phyloP scores from a whole-genome alignment of 2,797 vertebrate species.

The Caiman crocodilus region DNA sequence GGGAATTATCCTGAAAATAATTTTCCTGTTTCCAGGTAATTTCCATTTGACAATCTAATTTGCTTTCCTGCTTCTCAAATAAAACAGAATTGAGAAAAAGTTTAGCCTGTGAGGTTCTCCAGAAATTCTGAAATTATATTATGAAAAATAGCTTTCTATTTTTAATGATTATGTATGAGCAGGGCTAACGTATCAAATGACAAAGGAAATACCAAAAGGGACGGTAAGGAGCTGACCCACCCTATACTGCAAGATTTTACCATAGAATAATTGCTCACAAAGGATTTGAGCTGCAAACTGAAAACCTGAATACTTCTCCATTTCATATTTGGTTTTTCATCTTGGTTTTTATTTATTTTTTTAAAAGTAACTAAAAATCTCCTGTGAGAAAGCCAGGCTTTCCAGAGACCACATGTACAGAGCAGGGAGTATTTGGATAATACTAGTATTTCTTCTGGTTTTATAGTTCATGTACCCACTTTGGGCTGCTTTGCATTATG shows the following conservation, averaged over 20 bases:
- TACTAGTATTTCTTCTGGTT: not conserved
- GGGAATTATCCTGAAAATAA: slow-evolving; percentile 13
- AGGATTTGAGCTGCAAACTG: slow-evolving; percentile 43
- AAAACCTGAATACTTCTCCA: slow-evolving; percentile 6
- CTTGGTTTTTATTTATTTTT: not conserved
- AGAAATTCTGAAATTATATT: slow-evolving; percentile 33
- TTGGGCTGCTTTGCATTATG: not conserved
- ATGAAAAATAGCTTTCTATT: slow-evolving; percentile 15
- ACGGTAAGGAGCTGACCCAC: slow-evolving; percentile 34
- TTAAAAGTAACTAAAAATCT: slow-evolving; percentile 40
- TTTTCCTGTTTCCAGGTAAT: slow-evolving; percentile 39
- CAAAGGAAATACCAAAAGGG: slow-evolving; percentile 53
- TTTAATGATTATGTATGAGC: slow-evolving; percentile 59
- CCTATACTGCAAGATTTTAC: slow-evolving; percentile 28
- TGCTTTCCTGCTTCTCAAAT: slow-evolving; percentile 51
- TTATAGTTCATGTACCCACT: not conserved
- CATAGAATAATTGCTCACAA: slow-evolving; percentile 43
- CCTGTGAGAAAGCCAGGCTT: not conserved
- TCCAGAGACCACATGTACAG: not conserved
- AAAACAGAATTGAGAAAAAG: slow-evolving; percentile 23
- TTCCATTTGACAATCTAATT: slow-evolving; percentile 53
- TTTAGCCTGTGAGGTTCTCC: slow-evolving; percentile 35
- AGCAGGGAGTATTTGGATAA: not conserved
- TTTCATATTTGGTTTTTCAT: slow-evolving; percentile 20
- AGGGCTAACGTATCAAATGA: slow-evolving; percentile 38